Base-by-base conservation (phyloP, 2,797 vertebrate genomes). In the Alectoris magna region DNA sequence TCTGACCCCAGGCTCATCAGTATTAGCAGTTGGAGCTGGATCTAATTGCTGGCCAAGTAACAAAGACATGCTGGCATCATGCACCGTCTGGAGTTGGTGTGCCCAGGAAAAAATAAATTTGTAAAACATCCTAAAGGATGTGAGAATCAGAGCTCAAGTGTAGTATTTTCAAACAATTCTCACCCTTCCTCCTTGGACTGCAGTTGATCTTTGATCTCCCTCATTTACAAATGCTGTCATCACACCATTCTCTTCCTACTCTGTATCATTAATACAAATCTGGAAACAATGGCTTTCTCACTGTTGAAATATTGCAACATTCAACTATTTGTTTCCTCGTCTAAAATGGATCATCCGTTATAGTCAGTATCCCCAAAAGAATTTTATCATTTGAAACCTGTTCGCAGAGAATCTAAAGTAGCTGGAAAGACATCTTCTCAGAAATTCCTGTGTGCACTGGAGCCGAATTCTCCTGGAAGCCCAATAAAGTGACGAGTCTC, bases 311-410 rank as follows among this genome's bases (percentile, higher is more conserved):
- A 86, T 93, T 93, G 83, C 91, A 95, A 95, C 92, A 96, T 94
- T 74, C 87, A 49, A 49, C 80, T 94, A 92, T 93, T 96, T 95
- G 92, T 95, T 96, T 95, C 92, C 91, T 84, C 69, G 93, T 92
- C 92, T 94, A 86, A 96, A 96, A 88, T 0, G 5, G 87, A 95
- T 92, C 92, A 46, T 94, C 95, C 94, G 92, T 95, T 95, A 94
- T 76, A 94, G 86, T 87, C 91, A 93, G 44, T 91, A 96, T 90
- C 83, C 96, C 96, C 96, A 86, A 88, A 96, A 96, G 96, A 96
- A 96, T 96, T 96, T 96, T 95, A 96, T 96, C 96, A 94, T 90
- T 94, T 94, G 88, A 93, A 96, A 95, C 89, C 77, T 93, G 83
- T 96, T 96, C 93, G 94, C 94, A 92, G 85, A 94, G 93, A 94